Evolutionary conservation across 2,888 invertebrate genomes (phyloP), one percentile per base, ranked within the genome.

Genomic region (Chymomyza caudatula): DNA sequence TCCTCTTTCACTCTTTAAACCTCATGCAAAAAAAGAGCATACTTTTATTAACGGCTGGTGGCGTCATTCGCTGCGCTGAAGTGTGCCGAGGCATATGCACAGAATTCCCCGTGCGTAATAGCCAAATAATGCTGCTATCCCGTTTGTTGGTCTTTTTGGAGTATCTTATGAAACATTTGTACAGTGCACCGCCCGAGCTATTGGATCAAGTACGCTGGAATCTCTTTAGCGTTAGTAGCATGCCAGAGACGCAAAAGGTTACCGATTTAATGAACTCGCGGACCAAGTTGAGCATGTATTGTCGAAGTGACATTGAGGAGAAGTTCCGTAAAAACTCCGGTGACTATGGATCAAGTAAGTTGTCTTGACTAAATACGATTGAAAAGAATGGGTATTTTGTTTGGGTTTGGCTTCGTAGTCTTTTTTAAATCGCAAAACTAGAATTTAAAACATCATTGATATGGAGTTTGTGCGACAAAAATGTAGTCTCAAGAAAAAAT

Each of bases 21-120:
- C 92, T 98, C 69, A 97, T 98, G 96, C 97, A 98, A 91, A 98
- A 98, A 91, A 98, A 98, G 90, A 95, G 96, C 1, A 96, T 98
- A 1, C 92, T 98, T 43, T 92, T 98, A 6, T 92, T 95, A 78
- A 95, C 96, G 37, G 95, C 96, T 1, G 95, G 95, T 71, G 96
- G 94, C 3, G 93, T 94, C 4, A 92, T 94, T 63, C 91, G 94
- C 62, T 94, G 94, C 78, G 93, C 93, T 6, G 94, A 94, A 88
- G 93, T 94, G 3, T 92, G 93, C 1, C 92, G 93, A 1, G 82
- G 87, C 60, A 86, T 90, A 29, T 87, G 88, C 5, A 72, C 86
- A 1, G 90, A 90, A 3, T 89, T 89, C 55, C 88, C 88, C 0
- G 74, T 91, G 4, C 85, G 87, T n/a, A 90, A 90, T 65, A 89